Percentiles rank a stretch among this genome's conserved stretches.
Conservation (phyloP, 2,113 vertebrate genomes). For the Serilophus lunatus region DNA sequence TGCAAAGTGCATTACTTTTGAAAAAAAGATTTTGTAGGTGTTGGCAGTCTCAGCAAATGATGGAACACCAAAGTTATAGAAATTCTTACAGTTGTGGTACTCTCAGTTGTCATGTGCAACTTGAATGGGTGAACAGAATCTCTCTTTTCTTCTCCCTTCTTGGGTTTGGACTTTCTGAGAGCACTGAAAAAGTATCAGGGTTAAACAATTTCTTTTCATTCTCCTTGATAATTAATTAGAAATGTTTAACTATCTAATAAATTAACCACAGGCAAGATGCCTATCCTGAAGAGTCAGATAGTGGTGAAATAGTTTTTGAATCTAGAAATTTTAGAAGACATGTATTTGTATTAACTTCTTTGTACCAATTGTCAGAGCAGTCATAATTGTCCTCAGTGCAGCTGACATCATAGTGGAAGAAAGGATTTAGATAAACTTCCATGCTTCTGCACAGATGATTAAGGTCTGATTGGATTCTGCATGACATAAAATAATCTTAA, state of each 20-base stretch:
- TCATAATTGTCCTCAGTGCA: not conserved
- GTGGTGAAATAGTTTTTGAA: not conserved
- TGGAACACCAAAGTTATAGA: not conserved
- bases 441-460: not conserved
- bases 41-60: not conserved
- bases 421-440: not conserved
- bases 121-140: not conserved
- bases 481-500: not conserved
- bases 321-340: not conserved
- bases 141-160: not conserved
- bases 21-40: not conserved
- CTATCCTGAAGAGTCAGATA: not conserved
- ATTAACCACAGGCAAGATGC: not conserved
- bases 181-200: not conserved
- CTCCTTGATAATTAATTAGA: not conserved
- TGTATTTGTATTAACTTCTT: not conserved
- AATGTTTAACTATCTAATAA: not conserved
- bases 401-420: not conserved
- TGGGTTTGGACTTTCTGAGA: not conserved
- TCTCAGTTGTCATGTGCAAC: not conserved
- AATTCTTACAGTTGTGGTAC: not conserved
- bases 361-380: not conserved
- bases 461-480: not conserved
- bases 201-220: not conserved
- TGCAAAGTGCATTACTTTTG: not conserved